A percentile compares a stretch with the other conserved stretches of the same genome.
Evolutionary conservation across 2,113 vertebrate genomes (phyloP).

Genomic region (Sisor rabdophorus): DNA sequence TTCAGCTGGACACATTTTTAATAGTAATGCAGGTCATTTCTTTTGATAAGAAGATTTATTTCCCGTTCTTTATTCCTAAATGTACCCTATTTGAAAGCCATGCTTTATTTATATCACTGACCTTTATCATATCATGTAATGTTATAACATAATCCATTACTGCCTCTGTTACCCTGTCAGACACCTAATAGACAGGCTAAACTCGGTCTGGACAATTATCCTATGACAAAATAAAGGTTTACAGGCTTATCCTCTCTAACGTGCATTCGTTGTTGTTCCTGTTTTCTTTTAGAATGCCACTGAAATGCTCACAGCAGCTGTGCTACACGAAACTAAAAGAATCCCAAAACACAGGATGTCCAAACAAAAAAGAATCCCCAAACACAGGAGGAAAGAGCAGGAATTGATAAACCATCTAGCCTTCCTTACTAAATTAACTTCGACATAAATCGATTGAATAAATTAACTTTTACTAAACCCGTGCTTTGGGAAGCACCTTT

Average conservation of each 20-base stretch:
- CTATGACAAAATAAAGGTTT: slow-evolving; percentile 44
- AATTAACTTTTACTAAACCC: not conserved
- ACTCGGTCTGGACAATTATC: slow-evolving; percentile 34
- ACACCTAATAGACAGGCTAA: slow-evolving; percentile 16
- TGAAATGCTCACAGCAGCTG: not conserved
- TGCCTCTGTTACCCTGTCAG: not conserved
- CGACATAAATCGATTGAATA: not conserved
- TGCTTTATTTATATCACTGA: slow-evolving; percentile 1
- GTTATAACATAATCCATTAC: slow-evolving; percentile 1
- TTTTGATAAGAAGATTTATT: not conserved
- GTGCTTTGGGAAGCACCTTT: not conserved
- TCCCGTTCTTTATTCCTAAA: not conserved
- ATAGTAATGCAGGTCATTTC: not conserved
- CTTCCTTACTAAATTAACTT: not conserved
- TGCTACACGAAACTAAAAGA: not conserved
- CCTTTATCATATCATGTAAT: slow-evolving; percentile 13
- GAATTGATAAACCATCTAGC: slow-evolving; percentile 11
- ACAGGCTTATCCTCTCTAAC: slow-evolving; percentile 48
- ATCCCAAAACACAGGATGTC: not conserved
- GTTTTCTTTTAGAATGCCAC: not conserved
- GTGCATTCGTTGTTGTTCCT: not conserved
- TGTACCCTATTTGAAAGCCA: not conserved
- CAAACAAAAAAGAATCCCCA: too few relatives aligned
- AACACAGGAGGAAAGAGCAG: not conserved
- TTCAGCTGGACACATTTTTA: not conserved